Conservation (phyloP, 2,888 invertebrate genomes). For the Portevinia maculata region DNA sequence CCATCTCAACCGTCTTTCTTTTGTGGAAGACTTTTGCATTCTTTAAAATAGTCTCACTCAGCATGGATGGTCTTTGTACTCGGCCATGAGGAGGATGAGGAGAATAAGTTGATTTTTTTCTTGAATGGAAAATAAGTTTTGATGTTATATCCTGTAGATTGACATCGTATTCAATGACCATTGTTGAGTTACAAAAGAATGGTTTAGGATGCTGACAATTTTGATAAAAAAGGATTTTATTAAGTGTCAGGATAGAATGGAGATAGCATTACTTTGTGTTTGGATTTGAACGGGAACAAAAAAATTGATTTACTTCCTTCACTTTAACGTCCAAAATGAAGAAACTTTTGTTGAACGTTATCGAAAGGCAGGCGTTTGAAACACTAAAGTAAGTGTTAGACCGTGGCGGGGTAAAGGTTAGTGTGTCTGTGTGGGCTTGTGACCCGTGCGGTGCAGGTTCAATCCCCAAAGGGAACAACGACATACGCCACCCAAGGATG, state of each 20-base stretch:
- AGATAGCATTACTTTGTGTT: neutral
- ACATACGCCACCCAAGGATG: too few species aligned
- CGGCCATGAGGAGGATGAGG: slow-evolving; percentile 1
- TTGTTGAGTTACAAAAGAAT: slow-evolving; percentile 38
- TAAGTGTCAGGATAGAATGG: neutral
- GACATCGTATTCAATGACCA: slow-evolving; percentile 45
- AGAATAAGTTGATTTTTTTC: too few species aligned
- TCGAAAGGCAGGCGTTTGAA: too few species aligned
- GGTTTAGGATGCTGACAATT: slow-evolving; percentile 7
- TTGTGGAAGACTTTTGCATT: slow-evolving; percentile 18
- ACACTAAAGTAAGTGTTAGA: too few species aligned
- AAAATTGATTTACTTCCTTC: too few species aligned
- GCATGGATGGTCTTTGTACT: slow-evolving; percentile 7
- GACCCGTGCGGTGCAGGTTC: too few species aligned
- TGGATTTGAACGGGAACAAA: neutral
- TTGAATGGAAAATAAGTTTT: slow-evolving; percentile 9
- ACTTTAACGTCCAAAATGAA: too few species aligned
- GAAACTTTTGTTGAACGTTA: too few species aligned
- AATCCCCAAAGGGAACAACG: too few species aligned
- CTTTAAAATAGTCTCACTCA: slow-evolving; percentile 14
- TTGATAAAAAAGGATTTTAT: neutral
- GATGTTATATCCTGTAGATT: slow-evolving; percentile 21
- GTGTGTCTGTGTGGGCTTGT: too few species aligned
- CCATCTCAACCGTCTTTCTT: slow-evolving; percentile 27
- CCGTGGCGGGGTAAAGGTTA: too few species aligned